Percentiles rank a stretch among this genome's conserved stretches.
These are phyloP conservation scores for Fissipunctia ypsillon DNA, from an alignment of 2,888 invertebrate species.

Conservation along the genomic window DNA sequence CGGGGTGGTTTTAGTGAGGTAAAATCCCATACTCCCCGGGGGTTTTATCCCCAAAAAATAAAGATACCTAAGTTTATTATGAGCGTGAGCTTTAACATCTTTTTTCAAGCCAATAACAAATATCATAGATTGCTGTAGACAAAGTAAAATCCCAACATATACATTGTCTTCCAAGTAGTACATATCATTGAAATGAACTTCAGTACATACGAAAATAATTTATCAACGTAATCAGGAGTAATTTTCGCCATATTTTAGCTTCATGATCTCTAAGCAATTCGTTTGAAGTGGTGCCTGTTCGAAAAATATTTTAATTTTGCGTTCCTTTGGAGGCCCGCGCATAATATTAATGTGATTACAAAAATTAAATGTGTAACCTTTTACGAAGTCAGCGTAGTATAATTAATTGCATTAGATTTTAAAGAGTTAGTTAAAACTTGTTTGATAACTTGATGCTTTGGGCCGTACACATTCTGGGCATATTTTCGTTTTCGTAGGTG, in stretches of 20 bases:
- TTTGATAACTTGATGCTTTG: constrained; percentile 1
- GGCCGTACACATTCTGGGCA: no score
- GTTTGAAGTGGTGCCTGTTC: constrained; percentile 40
- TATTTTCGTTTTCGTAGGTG: not conserved
- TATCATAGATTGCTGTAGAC: not conserved
- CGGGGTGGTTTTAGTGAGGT: no score
- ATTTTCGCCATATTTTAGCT: constrained; percentile 13
- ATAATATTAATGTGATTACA: constrained; percentile 47
- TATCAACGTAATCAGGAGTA: constrained; percentile 8
- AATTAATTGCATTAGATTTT: constrained; percentile 42
- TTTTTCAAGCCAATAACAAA: no score
- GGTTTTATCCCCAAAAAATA: no score
- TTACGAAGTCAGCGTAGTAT: constrained; percentile 30
- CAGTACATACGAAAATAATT: not conserved
- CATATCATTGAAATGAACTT: not conserved
- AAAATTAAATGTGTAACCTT: constrained; percentile 41
- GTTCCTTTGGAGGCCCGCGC: constrained; percentile 19
- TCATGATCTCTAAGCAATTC: constrained; percentile 20
- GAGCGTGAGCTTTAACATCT: no score
- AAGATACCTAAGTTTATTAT: no score
- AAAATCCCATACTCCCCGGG: no score
- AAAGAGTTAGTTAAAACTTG: constrained; percentile 34
- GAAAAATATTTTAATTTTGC: constrained; percentile 48
- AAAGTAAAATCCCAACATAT: no score
- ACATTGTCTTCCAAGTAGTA: no score